A percentile compares a stretch with the other conserved stretches of the same genome.
phyloP scores from a whole-genome alignment of 2,797 vertebrate species.

The Pseudochirops corinnae region DNA sequence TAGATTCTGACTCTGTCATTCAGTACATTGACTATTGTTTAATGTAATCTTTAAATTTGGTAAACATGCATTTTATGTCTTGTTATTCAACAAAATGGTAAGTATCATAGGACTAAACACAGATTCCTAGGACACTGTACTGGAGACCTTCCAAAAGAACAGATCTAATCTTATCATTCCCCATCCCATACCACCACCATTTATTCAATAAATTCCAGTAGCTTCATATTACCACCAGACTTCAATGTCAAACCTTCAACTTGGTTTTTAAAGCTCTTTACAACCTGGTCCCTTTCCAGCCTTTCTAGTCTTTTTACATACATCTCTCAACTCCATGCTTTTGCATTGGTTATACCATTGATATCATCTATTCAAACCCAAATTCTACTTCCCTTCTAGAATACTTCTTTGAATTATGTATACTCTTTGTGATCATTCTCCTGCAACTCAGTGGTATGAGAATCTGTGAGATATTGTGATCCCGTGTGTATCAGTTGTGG shows the following conservation, averaged over 20 bases:
- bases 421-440: neutral
- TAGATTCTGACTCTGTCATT: neutral
- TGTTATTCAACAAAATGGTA: neutral
- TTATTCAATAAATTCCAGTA: neutral
- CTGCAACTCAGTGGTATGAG: neutral
- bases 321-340: neutral
- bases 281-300: neutral
- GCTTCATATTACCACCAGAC: neutral
- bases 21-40: neutral
- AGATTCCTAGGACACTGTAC: neutral
- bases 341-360: neutral
- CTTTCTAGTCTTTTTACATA: neutral
- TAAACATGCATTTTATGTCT: neutral
- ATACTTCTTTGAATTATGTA: neutral
- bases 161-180: neutral
- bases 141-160: neutral
- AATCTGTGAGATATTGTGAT: neutral
- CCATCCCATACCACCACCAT: neutral
- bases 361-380: neutral
- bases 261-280: neutral
- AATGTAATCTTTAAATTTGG: neutral
- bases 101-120: neutral
- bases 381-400: neutral
- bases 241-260: neutral
- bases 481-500: neutral